These are phyloP conservation scores for Acanthacorydalis orientalis DNA, from an alignment of 2,888 invertebrate species.

Conservation along the genomic window DNA sequence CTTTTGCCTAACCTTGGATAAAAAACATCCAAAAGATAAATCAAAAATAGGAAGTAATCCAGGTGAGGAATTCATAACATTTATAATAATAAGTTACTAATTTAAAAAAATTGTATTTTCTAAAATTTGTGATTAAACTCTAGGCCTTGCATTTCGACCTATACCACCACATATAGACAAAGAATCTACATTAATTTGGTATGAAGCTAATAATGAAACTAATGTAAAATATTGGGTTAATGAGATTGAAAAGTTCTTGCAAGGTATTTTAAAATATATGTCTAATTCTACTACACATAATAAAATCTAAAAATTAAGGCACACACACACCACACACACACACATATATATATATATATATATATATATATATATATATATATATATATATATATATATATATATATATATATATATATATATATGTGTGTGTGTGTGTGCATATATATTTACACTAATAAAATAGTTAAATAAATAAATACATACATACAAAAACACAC, in stretches of 20 bases:
- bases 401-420: too few relatives aligned
- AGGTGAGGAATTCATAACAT: constrained; percentile 36
- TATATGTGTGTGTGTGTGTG: too few relatives aligned
- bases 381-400: too few relatives aligned
- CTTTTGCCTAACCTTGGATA: constrained; percentile 84
- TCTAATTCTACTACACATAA: constrained; percentile 1
- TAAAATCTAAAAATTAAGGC: neutral
- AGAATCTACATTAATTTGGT: constrained; percentile 94
- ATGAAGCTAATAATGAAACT: constrained; percentile 59
- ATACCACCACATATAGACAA: constrained; percentile 84
- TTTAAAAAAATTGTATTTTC: neutral
- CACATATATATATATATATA: constrained; percentile 13
- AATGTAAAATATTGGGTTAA: constrained; percentile 68
- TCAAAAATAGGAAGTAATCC: constrained; percentile 90
- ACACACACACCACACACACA: too few relatives aligned
- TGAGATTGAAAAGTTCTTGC: constrained; percentile 58
- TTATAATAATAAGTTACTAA: neutral
- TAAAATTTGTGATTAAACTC: constrained; percentile 8
- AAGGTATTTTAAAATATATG: constrained; percentile 47
- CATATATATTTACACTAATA: too few relatives aligned
- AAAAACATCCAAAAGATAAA: constrained; percentile 75
- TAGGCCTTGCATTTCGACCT: constrained; percentile 92
- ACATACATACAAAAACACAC: too few relatives aligned
- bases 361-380: too few relatives aligned
- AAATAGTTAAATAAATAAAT: too few relatives aligned